Evolutionary conservation across 2,113 vertebrate genomes (phyloP).

Genomic region (Daboia siamensis): DNA sequence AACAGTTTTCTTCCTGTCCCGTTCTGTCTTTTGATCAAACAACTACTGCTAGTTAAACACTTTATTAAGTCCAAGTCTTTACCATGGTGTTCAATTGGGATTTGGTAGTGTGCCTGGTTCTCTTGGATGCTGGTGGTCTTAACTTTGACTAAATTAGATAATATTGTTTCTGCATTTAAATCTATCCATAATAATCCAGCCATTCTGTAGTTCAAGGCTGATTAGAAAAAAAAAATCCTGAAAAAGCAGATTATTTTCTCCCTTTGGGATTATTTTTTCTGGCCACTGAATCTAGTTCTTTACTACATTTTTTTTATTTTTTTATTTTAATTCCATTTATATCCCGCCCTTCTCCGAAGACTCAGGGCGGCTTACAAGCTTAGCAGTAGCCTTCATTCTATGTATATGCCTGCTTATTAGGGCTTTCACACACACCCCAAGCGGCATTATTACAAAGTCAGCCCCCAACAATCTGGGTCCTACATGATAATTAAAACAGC

Average conservation of each 20-base stretch:
- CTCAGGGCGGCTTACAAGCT: no score
- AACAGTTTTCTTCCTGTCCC: background rate
- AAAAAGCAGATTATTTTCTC: background rate
- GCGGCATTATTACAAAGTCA: no score
- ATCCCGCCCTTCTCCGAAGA: no score
- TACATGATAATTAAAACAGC: conserved; percentile 34
- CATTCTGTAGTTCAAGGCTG: background rate
- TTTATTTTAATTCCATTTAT: no score
- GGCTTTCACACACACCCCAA: no score
- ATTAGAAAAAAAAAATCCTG: conserved; percentile 31
- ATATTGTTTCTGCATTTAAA: conserved; percentile 42
- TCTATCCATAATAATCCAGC: conserved; percentile 14
- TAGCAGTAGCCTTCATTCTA: no score
- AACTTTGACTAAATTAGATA: background rate
- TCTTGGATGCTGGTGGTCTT: background rate
- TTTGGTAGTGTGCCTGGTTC: background rate
- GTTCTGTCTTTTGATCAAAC: background rate
- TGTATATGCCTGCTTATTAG: no score
- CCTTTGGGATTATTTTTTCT: conserved; percentile 35
- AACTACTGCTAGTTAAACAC: background rate
- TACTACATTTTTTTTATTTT: no score
- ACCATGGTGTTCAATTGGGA: background rate
- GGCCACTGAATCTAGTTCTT: conserved; percentile 24
- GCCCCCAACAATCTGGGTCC: no score
- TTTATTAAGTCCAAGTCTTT: background rate